Evolutionary conservation across 2,888 invertebrate genomes (phyloP).

Genomic region (Andrena camellia): DNA sequence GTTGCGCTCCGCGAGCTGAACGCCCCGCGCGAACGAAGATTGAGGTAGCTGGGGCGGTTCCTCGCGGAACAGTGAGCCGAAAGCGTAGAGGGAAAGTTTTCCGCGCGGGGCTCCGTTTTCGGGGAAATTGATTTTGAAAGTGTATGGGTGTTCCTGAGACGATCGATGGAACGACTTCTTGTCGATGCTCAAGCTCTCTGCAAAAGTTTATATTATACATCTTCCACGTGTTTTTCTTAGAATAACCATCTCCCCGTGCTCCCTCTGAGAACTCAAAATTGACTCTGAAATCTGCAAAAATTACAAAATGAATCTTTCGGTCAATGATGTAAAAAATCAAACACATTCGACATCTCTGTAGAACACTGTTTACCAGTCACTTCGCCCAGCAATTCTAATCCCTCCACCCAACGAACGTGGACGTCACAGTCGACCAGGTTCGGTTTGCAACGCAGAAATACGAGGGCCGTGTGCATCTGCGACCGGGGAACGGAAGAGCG

Average conservation of each 20-base stretch:
- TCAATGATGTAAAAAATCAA: too few species aligned
- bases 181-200: too few species aligned
- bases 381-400: not conserved
- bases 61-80: too few species aligned
- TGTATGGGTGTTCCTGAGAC: not conserved
- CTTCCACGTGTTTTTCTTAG: too few species aligned
- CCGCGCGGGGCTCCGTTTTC: not conserved
- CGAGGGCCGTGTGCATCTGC: conserved; percentile 13
- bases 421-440: conserved; percentile 3
- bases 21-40: not conserved
- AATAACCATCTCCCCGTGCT: too few species aligned
- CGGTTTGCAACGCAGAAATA: conserved; percentile 8
- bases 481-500: not conserved
- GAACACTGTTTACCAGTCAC: not conserved
- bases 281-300: too few species aligned
- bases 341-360: too few species aligned
- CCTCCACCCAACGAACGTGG: not conserved
- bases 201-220: too few species aligned
- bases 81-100: too few species aligned
- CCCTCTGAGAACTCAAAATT: too few species aligned
- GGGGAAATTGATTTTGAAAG: not conserved
- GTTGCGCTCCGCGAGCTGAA: not conserved
- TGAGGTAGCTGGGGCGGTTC: not conserved
- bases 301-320: too few species aligned
- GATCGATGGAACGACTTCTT: too few species aligned